phyloP scores from a whole-genome alignment of 2,888 invertebrate species.

The Phymatocera aterrima region DNA sequence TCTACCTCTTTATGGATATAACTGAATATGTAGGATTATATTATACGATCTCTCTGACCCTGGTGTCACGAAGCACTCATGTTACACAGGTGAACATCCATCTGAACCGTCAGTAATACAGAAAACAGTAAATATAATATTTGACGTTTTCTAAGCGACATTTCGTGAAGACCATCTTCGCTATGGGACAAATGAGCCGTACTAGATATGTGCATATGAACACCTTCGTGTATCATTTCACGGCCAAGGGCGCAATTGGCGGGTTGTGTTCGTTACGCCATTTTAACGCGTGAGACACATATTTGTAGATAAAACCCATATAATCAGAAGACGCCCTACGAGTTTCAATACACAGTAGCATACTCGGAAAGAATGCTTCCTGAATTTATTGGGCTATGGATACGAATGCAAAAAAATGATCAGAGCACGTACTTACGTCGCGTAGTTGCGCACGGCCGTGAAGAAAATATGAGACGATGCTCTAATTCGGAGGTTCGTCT shows the following conservation, averaged over 20 bases:
- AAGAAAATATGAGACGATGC: not conserved
- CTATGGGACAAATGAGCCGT: not conserved
- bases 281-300: constrained; percentile 21
- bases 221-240: not conserved
- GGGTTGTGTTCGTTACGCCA: constrained; percentile 3
- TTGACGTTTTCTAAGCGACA: constrained; percentile 8
- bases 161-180: not conserved
- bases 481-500: constrained; percentile 1
- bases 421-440: constrained; percentile 9
- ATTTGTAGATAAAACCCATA: constrained; percentile 22
- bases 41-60: constrained; percentile 29
- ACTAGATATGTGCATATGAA: not conserved
- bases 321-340: constrained; percentile 12
- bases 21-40: constrained; percentile 25
- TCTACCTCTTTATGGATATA: constrained; percentile 9
- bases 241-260: constrained; percentile 28
- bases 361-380: not conserved
- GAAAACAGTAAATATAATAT: not conserved
- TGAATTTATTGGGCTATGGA: constrained; percentile 1
- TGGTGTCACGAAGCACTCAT: constrained; percentile 4
- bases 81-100: constrained; percentile 1
- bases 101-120: not conserved
- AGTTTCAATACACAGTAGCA: not conserved
- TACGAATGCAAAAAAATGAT: constrained; percentile 30
- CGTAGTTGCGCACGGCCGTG: constrained; percentile 9